Conservation (phyloP, 2,888 invertebrate genomes). For the Auanema sp. region DNA sequence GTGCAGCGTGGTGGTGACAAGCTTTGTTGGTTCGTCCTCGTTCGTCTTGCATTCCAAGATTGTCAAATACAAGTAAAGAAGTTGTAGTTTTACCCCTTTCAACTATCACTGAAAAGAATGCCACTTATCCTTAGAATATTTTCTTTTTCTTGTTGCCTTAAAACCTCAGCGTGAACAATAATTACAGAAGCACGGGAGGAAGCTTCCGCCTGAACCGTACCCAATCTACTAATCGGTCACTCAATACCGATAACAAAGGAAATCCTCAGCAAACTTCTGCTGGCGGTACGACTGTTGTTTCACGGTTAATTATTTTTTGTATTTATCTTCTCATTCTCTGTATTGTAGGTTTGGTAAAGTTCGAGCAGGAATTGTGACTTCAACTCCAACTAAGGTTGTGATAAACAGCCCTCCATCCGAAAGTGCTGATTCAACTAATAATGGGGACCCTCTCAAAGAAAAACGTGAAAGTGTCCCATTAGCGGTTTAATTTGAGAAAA, state of each 20-base stretch:
- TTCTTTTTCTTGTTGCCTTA: not conserved
- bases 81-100: no score
- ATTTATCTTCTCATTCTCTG: not conserved
- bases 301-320: not conserved
- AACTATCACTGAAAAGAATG: no score
- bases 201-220: conserved; percentile 57
- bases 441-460: conserved; percentile 13
- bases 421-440: conserved; percentile 19
- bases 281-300: no score
- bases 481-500: not conserved
- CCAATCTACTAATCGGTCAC: conserved; percentile 46
- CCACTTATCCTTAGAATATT: not conserved
- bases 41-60: no score
- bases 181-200: conserved; percentile 52
- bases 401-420: conserved; percentile 21
- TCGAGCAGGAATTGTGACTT: conserved; percentile 6
- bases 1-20: no score
- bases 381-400: conserved; percentile 20
- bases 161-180: not conserved
- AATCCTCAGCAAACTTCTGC: conserved; percentile 17
- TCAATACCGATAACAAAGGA: conserved; percentile 37
- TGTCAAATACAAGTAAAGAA: no score
- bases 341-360: conserved; percentile 15
- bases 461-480: conserved; percentile 6
- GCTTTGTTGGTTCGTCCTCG: no score